Conservation (phyloP, 2,888 invertebrate genomes). For the Harpalus rufipes region DNA sequence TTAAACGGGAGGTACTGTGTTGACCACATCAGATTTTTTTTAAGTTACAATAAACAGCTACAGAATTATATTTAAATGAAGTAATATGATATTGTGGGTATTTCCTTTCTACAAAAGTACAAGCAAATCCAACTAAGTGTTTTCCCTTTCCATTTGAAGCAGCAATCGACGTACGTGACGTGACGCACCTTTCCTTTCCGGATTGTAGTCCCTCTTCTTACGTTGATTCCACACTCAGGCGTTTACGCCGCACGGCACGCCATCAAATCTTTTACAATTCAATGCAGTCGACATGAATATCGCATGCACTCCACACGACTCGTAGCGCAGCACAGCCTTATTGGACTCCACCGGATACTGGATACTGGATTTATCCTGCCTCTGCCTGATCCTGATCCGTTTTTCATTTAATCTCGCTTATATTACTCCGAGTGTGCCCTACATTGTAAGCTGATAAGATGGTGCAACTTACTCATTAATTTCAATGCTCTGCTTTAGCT, state of each 20-base stretch:
- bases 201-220: not conserved
- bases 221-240: constrained; percentile 63
- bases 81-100: too few relatives aligned
- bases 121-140: too few relatives aligned
- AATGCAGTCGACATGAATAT: constrained; percentile 71
- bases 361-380: constrained; percentile 43
- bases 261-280: constrained; percentile 72
- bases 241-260: constrained; percentile 68
- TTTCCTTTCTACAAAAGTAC: too few relatives aligned
- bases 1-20: too few relatives aligned
- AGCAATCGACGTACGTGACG: constrained; percentile 28
- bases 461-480: not conserved
- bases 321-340: constrained; percentile 16
- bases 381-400: constrained; percentile 14
- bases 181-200: constrained; percentile 14
- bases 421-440: constrained; percentile 9
- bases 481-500: not conserved
- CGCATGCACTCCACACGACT: constrained; percentile 70
- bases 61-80: too few relatives aligned
- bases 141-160: too few relatives aligned
- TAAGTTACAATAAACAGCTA: too few relatives aligned
- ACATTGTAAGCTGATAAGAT: constrained; percentile 30
- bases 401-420: constrained; percentile 51
- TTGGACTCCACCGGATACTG: constrained; percentile 22
- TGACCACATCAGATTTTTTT: too few relatives aligned